Evolutionary conservation across 2,797 vertebrate species (phyloP).

Genomic region (Oryzias sinensis): DNA sequence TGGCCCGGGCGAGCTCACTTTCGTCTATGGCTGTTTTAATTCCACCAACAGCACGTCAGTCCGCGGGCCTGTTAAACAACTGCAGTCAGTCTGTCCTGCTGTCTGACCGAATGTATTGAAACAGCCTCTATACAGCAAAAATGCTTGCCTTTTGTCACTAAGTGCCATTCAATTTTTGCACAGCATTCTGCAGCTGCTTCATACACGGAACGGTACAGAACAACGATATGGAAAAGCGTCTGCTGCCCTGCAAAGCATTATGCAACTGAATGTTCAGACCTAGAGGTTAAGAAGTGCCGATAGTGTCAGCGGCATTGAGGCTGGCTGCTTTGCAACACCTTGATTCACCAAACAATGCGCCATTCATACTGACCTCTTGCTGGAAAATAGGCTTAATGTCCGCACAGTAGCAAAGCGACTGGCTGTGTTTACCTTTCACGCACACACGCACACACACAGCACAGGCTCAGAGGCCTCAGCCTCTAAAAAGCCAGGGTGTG

Average conservation of each 20-base stretch:
- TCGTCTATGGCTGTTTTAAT: conserved; percentile 1
- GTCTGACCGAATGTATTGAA: conserved; percentile 43
- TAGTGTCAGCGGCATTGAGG: conserved; percentile 22
- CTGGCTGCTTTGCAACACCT: conserved; percentile 39
- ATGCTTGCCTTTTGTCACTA: conserved; percentile 54
- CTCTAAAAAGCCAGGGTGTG: conserved; percentile 13
- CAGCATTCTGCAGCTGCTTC: conserved; percentile 60
- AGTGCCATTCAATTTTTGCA: conserved; percentile 51
- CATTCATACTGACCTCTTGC: conserved; percentile 67
- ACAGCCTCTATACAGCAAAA: conserved; percentile 42
- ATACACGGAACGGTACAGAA: conserved; percentile 30
- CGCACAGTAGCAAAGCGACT: conserved; percentile 36
- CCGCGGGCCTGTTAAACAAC: conserved; percentile 56
- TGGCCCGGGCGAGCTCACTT: conserved; percentile 8
- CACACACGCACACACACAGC: conserved; percentile 22
- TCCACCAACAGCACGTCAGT: conserved; percentile 25
- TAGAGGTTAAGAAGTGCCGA: conserved; percentile 58
- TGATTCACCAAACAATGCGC: conserved; percentile 59
- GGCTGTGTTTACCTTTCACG: conserved; percentile 50
- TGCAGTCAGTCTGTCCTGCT: conserved; percentile 40
- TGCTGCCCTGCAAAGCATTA: conserved; percentile 47
- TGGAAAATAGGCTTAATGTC: conserved; percentile 76
- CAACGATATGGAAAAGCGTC: conserved; percentile 41
- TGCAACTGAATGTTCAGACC: conserved; percentile 57
- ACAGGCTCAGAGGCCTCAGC: conserved; percentile 13